Evolutionary conservation across 92 coral and sea anemone species (phyloP).

Genomic region (Heteractis magnifica): DNA sequence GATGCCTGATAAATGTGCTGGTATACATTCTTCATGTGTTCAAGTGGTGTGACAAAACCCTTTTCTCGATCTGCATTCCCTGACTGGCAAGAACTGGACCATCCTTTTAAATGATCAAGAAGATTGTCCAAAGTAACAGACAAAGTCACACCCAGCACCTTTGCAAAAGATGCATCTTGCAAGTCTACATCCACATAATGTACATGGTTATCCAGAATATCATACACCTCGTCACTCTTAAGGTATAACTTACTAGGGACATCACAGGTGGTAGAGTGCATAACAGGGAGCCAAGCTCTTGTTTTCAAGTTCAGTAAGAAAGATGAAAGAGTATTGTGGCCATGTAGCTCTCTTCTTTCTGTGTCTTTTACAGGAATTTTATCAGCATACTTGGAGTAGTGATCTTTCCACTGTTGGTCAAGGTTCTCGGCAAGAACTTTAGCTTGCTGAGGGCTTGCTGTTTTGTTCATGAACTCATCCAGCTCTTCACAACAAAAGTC

Average conservation of each 20-base stretch:
- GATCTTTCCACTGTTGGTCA: conserved; percentile 71
- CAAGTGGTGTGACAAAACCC: conserved; percentile 57
- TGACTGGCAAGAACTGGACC: conserved; percentile 52
- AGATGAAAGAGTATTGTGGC: conserved; percentile 53
- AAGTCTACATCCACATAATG: conserved; percentile 48
- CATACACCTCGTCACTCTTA: background rate
- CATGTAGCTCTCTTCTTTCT: conserved; percentile 46
- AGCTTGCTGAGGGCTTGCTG: conserved; percentile 41
- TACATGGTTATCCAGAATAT: conserved; percentile 53
- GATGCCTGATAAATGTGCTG: conserved; percentile 31
- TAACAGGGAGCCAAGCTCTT: conserved; percentile 61
- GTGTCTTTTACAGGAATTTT: conserved; percentile 56
- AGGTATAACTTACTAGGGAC: conserved; percentile 11
- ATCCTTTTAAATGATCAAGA: conserved; percentile 52
- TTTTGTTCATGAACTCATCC: conserved; percentile 58
- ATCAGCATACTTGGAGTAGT: conserved; percentile 62
- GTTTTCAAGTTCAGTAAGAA: conserved; percentile 58
- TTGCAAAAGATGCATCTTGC: conserved; percentile 42
- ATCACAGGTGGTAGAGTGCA: background rate
- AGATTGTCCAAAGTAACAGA: conserved; percentile 53
- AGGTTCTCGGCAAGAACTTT: conserved; percentile 63
- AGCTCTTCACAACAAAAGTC: conserved; percentile 74
- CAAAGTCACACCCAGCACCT: conserved; percentile 51
- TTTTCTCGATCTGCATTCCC: conserved; percentile 16
- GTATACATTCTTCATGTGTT: conserved; percentile 76